Evolutionary conservation across 2,797 vertebrate species (phyloP), one percentile per base, ranked within the genome.

Genomic region (Coluber constrictor): DNA sequence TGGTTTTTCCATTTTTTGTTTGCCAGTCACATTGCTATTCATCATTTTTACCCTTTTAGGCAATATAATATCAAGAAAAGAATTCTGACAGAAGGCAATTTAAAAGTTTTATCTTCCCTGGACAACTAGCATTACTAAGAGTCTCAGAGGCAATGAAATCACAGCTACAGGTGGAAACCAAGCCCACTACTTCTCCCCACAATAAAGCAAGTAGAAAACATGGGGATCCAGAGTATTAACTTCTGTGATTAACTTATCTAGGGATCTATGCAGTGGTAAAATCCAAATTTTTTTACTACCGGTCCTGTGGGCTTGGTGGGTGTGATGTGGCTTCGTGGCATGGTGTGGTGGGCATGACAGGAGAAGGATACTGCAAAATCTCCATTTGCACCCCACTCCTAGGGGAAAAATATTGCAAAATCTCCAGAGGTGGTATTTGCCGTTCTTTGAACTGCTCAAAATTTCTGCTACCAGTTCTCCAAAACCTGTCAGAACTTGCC

Each of bases 101-200:
- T 74, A 66, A 90, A 93, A 59, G 63, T 93, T 89, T 0, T 0
- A 12, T 55, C 83, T 90, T 87, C 79, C 59, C 94, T 91, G 83
- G 61, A 13, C 94, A 20, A 70, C 61, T 87, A 94, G 94, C 90
- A 93, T 70, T 96, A 93, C 43, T 94, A 94, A 86, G 51, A 57
- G 86, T 61, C 74, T 96, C 3, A 0, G 66, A 94, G 90, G 66
- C 55, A 92, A 94, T 91, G 94, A 93, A 92, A 63, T 79, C 91
- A 91, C 90, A 55, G 66, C 25, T 92, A 89, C 92, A 93, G 93
- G 88, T 54, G 94, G 93, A 95, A 96, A 95, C 94, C 89, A 79
- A 93, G 59, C 66, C 95, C 83, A 95, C 86, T 92, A 89, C 96
- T 96, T 95, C 95, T 74, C 94, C 94, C 96, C 47, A 55, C 5